Evolutionary conservation across 2,113 vertebrate genomes (phyloP).

Genomic region (Heterochromis multidens): DNA sequence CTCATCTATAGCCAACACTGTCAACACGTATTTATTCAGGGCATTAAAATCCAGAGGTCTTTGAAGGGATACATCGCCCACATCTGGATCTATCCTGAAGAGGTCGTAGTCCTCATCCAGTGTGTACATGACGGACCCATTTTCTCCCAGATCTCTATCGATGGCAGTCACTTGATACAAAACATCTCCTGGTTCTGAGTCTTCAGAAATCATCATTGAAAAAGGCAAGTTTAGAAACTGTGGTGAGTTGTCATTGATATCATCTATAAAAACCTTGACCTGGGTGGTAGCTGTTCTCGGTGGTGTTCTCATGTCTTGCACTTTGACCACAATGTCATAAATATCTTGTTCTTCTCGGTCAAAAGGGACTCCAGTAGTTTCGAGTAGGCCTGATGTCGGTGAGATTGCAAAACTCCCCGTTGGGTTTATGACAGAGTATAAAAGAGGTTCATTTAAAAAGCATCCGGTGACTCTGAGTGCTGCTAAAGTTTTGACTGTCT

Average conservation of each 20-base stretch:
- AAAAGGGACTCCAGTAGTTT: constrained; percentile 84
- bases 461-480: constrained; percentile 81
- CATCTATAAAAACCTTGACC: constrained; percentile 86
- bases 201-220: constrained; percentile 84
- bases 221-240: constrained; percentile 88
- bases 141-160: constrained; percentile 85
- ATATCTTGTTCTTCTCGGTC: constrained; percentile 83
- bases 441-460: constrained; percentile 86
- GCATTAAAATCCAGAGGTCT: constrained; percentile 90
- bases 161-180: constrained; percentile 88
- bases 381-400: constrained; percentile 84
- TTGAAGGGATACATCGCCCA: constrained; percentile 90
- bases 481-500: constrained; percentile 72
- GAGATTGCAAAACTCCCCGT: constrained; percentile 81
- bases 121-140: constrained; percentile 81
- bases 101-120: constrained; percentile 87
- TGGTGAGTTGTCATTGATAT: constrained; percentile 88
- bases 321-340: constrained; percentile 83
- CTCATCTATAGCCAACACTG: constrained; percentile 83
- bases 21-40: constrained; percentile 87
- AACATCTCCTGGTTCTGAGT: constrained; percentile 89
- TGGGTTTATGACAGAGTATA: constrained; percentile 83
- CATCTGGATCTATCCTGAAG: constrained; percentile 87
- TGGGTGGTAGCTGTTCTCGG: constrained; percentile 80
- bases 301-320: constrained; percentile 82